Conservation (phyloP, 2,797 vertebrate genomes). For the Oreortyx pictus region DNA sequence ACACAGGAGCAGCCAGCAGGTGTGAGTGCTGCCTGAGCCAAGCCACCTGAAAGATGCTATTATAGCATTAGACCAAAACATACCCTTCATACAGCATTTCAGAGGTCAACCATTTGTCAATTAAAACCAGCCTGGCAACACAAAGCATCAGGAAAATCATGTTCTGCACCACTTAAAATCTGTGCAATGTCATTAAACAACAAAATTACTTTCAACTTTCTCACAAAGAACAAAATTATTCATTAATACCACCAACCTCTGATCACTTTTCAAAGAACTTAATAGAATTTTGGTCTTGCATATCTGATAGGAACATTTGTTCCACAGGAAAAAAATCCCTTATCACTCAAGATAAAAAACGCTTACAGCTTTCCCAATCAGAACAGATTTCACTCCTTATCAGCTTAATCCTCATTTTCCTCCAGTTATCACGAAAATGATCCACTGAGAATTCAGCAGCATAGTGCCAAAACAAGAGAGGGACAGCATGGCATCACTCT, state of each 20-base stretch:
- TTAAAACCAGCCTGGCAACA: constrained; percentile 36
- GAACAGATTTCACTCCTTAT: constrained; percentile 50
- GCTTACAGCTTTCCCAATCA: constrained; percentile 14
- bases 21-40: not conserved
- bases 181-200: constrained; percentile 45
- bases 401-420: constrained; percentile 31
- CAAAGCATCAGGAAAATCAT: not conserved
- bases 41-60: not conserved
- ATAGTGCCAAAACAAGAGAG: not conserved
- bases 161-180: constrained; percentile 38
- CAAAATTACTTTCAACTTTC: constrained; percentile 35
- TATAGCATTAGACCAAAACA: not conserved
- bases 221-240: constrained; percentile 48
- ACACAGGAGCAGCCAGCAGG: not conserved
- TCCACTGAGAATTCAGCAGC: not conserved
- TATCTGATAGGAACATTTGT: constrained; percentile 55
- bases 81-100: not conserved
- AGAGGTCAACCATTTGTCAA: constrained; percentile 58
- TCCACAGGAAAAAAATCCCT: not conserved
- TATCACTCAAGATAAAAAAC: constrained; percentile 30
- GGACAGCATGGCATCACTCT: not conserved
- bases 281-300: constrained; percentile 51
- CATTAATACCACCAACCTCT: constrained; percentile 44
- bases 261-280: constrained; percentile 42
- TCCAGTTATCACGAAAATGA: not conserved